Base-by-base conservation (phyloP, 2,888 invertebrate species). In the Adelognathus sp. region DNA sequence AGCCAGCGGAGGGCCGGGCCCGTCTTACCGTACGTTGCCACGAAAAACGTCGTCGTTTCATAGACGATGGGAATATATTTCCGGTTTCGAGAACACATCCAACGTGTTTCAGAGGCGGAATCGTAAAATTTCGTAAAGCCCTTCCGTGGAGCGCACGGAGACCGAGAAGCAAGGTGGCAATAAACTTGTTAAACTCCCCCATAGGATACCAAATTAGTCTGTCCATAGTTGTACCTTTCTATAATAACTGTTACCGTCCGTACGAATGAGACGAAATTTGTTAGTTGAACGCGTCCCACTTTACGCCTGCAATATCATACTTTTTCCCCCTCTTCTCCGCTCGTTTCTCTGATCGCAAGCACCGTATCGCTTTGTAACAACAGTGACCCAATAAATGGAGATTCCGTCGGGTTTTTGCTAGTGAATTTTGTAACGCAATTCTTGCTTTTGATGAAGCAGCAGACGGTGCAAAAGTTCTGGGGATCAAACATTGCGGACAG, bases 31-130 rank as follows among this genome's bases (percentile, higher is more conserved):
- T 58, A 39, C 50, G 4, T 54, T 52, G 16, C 39, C 29, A 14
- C 67, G 18, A 29, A n/a, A n/a, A 50, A 24, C 36, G 39, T 33
- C 61, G 24, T 3, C 39, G 29, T n/a, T n/a, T 52, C 52, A 9
- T 11, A 9, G 54, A 56, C 31, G 50, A 31, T 33, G 33, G 58
- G 64, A 80, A 80, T 75, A 67, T 72, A 77, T 79, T 82, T 84
- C 83, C 83, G 82, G 79, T 81, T 71, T 46, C 33, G n/a, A 58
- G 63, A 79, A 73, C 63, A 63, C 64, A 63, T 52, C 27, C 70
- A 71, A 76, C 41, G 11, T 52, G 50, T 11, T 52, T 18, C 31
- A 31, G 52, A 39, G 36, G 16, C 7, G n/a, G 21, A 66, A 66
- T 70, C 44, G 73, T 74, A 79, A 79, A 74, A 66, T 33, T 44